Percentiles rank a stretch among this genome's conserved stretches.
Evolutionary conservation across 2,797 vertebrate genomes (phyloP).

Genomic region (Lateolabrax maculatus): DNA sequence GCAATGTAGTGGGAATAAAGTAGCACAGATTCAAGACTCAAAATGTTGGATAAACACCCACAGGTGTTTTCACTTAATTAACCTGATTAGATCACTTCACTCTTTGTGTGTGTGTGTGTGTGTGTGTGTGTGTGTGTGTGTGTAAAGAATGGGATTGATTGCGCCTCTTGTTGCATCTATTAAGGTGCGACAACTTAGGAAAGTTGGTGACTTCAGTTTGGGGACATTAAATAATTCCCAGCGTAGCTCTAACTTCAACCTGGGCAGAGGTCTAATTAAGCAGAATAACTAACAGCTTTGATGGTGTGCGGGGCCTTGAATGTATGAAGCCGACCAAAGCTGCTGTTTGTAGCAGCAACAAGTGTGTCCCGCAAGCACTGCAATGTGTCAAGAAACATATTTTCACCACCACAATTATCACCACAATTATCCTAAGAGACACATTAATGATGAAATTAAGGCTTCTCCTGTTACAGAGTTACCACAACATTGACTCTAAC

Average conservation of each 20-base stretch:
- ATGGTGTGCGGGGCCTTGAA: not conserved
- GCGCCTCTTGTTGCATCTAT: conserved; percentile 4
- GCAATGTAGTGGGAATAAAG: not conserved
- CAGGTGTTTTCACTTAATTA: conserved; percentile 27
- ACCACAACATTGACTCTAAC: conserved; percentile 32
- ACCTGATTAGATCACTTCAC: not conserved
- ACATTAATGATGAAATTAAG: conserved; percentile 9
- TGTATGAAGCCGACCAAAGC: not conserved
- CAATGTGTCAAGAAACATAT: not conserved
- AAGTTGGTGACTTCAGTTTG: not conserved
- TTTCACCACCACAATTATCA: not conserved
- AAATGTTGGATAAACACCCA: not conserved
- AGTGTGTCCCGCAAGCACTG: not conserved
- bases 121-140: not conserved
- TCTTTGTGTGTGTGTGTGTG: not conserved
- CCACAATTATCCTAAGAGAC: not conserved
- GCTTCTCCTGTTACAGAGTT: conserved; percentile 1
- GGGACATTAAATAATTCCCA: not conserved
- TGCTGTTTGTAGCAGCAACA: not conserved
- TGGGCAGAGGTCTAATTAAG: conserved; percentile 19
- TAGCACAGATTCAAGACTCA: not conserved
- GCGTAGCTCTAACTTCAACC: not conserved
- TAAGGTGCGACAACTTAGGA: not conserved
- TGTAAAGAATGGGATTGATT: not conserved
- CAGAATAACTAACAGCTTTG: conserved; percentile 16